A percentile compares a stretch with the other conserved stretches of the same genome.
These are phyloP conservation scores for Oxyruncus cristatus DNA, from an alignment of 2,113 vertebrate genomes.

Conservation along the genomic window DNA sequence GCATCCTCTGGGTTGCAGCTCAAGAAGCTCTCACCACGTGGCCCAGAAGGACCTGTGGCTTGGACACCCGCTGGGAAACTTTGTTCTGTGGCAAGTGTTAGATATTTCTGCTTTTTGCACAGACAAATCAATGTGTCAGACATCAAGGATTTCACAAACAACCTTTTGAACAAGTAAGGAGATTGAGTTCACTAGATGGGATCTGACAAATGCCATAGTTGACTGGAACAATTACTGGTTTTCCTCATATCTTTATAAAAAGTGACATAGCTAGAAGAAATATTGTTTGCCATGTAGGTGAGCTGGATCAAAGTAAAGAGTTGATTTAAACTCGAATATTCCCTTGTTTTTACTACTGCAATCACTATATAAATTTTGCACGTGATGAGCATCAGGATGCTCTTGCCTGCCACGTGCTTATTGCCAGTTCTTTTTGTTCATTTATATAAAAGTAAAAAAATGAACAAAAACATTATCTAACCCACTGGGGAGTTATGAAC, in stretches of 20 bases:
- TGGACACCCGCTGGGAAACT: neutral
- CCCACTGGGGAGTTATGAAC: slow-evolving; percentile 33
- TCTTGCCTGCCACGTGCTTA: neutral
- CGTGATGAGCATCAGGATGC: neutral
- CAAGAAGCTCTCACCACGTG: neutral
- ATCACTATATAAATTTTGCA: neutral
- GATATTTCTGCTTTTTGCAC: neutral
- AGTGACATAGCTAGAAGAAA: neutral
- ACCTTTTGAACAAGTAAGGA: neutral
- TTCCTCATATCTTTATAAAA: neutral
- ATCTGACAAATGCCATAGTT: slow-evolving; percentile 13
- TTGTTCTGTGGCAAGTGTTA: neutral
- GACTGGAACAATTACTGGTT: slow-evolving; percentile 31
- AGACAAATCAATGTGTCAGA: slow-evolving; percentile 29
- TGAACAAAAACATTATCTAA: slow-evolving; percentile 22
- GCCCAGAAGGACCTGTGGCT: neutral
- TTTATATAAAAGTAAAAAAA: slow-evolving; percentile 24
- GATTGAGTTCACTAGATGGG: slow-evolving; percentile 13
- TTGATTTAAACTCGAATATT: neutral
- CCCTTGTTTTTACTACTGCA: neutral
- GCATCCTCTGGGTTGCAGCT: neutral
- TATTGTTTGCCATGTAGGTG: neutral
- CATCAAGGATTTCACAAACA: slow-evolving; percentile 24
- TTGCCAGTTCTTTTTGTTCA: neutral
- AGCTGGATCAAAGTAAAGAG: neutral